A percentile compares a stretch with the other conserved stretches of the same genome.
Conservation (phyloP, 2,113 vertebrate genomes). For the Catharus bicknelli region DNA sequence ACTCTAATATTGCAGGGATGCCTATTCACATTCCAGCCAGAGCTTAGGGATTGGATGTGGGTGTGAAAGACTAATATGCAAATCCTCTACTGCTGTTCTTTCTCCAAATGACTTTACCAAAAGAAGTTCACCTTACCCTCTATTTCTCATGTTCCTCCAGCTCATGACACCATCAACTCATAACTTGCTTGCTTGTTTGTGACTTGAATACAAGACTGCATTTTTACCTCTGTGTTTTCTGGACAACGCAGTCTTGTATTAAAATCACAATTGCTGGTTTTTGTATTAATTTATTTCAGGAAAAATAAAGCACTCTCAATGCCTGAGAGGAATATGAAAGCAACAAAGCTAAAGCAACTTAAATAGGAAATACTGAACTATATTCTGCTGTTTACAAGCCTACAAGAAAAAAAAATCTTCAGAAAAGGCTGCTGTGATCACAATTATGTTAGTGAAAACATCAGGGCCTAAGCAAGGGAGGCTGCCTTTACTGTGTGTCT, state of each 20-base stretch:
- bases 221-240: background rate
- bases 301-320: background rate
- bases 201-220: too few relatives aligned
- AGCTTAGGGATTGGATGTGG: background rate
- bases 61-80: background rate
- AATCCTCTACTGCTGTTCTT: background rate
- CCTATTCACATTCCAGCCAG: background rate
- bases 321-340: background rate
- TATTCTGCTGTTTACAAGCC: background rate
- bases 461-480: background rate
- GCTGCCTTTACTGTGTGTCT: background rate
- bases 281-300: background rate
- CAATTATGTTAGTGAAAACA: background rate
- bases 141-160: background rate
- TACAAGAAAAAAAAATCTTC: background rate
- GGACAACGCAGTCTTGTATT: background rate
- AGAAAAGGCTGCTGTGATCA: background rate
- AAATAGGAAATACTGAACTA: background rate
- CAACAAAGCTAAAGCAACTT: background rate
- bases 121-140: background rate
- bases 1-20: background rate
- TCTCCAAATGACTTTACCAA: background rate
- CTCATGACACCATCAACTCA: background rate
- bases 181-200: background rate
- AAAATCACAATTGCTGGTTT: background rate